Conservation (phyloP, 2,113 vertebrate species). For the Crotalus tigris region DNA sequence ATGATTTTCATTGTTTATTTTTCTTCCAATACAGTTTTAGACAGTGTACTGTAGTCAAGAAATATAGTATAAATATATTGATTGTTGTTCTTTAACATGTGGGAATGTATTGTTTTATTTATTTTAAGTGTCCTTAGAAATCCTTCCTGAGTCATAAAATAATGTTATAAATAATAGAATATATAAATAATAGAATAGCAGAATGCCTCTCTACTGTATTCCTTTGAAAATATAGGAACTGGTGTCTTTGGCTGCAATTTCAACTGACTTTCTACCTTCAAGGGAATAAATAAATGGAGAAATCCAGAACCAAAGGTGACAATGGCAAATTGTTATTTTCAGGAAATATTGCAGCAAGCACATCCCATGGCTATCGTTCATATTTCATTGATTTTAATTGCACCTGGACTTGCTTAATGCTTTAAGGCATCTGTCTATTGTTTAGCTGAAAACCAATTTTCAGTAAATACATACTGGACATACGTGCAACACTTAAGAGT, state of each 20-base stretch:
- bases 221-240: neutral
- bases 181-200: neutral
- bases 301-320: neutral
- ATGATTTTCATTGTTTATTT: neutral
- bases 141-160: neutral
- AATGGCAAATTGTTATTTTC: neutral
- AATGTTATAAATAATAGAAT: neutral
- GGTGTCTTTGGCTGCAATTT: neutral
- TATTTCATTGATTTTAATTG: neutral
- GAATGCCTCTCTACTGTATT: neutral
- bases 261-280: neutral
- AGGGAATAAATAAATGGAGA: neutral
- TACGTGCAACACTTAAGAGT: neutral
- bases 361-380: neutral
- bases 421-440: neutral
- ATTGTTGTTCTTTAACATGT: neutral
- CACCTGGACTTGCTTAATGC: neutral
- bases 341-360: neutral
- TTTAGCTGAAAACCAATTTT: neutral
- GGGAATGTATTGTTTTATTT: neutral
- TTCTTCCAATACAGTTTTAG: neutral
- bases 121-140: neutral
- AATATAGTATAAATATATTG: neutral
- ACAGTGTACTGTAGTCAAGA: neutral
- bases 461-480: neutral